Percentiles rank a stretch among this genome's conserved stretches.
These are phyloP conservation scores for Micropoecilia bifurca DNA, from an alignment of 2,797 vertebrate genomes.

Conservation along the genomic window DNA sequence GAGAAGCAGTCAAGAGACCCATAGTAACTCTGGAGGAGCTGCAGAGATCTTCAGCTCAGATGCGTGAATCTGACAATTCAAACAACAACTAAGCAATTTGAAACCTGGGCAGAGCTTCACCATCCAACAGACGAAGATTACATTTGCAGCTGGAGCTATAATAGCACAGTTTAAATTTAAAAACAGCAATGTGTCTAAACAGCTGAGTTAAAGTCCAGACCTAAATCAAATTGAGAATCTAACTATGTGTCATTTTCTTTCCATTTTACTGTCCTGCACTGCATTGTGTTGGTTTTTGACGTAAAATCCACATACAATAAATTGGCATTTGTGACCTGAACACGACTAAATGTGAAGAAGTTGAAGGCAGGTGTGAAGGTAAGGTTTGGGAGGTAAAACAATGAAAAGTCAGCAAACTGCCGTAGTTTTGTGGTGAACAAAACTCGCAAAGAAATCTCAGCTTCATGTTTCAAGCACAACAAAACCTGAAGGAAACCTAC, in stretches of 20 bases:
- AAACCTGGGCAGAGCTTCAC: too few species aligned
- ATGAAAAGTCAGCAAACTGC: background rate
- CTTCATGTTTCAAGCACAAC: background rate
- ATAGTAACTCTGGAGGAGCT: background rate
- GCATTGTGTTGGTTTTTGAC: background rate
- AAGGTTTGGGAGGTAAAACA: background rate
- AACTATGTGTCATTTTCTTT: background rate
- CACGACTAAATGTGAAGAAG: background rate
- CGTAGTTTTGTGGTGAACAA: background rate
- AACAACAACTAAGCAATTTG: too few species aligned
- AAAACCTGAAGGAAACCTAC: constrained; percentile 9
- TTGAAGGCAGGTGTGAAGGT: background rate
- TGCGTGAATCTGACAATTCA: too few species aligned
- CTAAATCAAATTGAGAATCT: background rate
- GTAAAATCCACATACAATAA: background rate
- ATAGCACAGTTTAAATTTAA: background rate
- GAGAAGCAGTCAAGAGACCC: background rate
- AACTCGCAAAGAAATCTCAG: background rate
- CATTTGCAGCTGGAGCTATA: background rate
- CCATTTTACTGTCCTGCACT: background rate
- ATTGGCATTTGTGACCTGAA: background rate
- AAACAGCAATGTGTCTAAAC: background rate
- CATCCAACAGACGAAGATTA: background rate
- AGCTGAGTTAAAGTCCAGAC: background rate
- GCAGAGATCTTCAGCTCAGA: background rate